Conservation (phyloP, 2,888 invertebrate genomes). For the Mactromeris polynyma region DNA sequence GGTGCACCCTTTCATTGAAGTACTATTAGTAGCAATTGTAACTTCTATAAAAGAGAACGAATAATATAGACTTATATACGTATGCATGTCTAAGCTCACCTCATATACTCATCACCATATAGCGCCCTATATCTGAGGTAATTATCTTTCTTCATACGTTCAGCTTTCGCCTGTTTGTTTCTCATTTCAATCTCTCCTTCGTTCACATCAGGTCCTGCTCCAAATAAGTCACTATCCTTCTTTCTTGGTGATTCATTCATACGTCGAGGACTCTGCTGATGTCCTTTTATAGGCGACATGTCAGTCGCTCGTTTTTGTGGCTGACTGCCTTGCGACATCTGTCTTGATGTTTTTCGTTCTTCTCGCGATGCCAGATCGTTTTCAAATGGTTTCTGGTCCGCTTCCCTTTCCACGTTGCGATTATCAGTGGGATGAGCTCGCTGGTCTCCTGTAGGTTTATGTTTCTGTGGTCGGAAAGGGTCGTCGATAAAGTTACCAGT, state of each 20-base stretch:
- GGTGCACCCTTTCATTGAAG: too few species aligned
- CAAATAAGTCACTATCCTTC: constrained; percentile 7
- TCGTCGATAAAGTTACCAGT: not conserved
- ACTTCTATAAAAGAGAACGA: too few species aligned
- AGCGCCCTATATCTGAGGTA: constrained; percentile 20
- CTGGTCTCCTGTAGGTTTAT: not conserved
- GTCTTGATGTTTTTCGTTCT: constrained; percentile 11
- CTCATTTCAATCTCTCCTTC: constrained; percentile 20
- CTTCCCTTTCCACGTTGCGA: not conserved
- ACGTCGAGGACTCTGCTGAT: not conserved
- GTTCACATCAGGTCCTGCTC: not conserved
- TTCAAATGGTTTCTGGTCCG: constrained; percentile 24
- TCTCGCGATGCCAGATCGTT: constrained; percentile 21
- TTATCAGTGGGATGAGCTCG: not conserved
- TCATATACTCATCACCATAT: constrained; percentile 40
- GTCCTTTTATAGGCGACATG: not conserved
- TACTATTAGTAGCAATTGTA: too few species aligned
- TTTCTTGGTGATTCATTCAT: constrained; percentile 23
- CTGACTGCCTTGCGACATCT: constrained; percentile 1
- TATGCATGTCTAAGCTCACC: not conserved
- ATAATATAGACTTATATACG: too few species aligned
- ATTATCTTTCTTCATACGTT: constrained; percentile 25
- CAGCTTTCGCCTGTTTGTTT: constrained; percentile 2
- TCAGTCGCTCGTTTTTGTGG: not conserved
- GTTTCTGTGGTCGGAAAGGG: constrained; percentile 23